These are phyloP conservation scores for Pseudorhombus dupliciocellatus DNA, from an alignment of 2,113 vertebrate genomes.

Conservation along the genomic window DNA sequence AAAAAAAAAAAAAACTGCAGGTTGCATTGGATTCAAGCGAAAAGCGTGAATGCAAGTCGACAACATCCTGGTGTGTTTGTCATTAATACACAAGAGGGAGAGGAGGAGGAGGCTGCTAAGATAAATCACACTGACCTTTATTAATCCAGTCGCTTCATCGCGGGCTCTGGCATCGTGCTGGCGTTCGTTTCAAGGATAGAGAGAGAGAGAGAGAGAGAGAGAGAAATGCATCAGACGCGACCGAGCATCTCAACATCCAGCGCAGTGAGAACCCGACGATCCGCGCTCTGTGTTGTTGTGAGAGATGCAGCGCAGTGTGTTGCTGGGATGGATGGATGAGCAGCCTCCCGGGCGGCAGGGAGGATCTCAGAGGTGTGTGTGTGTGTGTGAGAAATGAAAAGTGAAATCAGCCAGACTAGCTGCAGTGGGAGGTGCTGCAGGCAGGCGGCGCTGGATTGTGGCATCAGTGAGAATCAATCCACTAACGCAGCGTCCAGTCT, in stretches of 20 bases:
- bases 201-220: conserved; percentile 1
- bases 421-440: conserved; percentile 15
- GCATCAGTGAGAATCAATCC: conserved; percentile 10
- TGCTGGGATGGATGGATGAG: conserved; percentile 35
- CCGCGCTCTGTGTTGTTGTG: too few species aligned
- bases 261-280: too few species aligned
- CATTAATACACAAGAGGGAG: too few species aligned
- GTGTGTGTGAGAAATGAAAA: conserved; percentile 50
- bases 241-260: background rate
- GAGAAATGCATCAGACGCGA: conserved; percentile 6
- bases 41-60: background rate
- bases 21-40: background rate
- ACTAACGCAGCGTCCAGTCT: background rate
- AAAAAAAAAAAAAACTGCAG: background rate
- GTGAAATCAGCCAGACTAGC: conserved; percentile 60
- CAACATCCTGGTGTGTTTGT: too few species aligned
- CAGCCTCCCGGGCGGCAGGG: conserved; percentile 53
- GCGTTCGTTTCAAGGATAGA: conserved; percentile 25
- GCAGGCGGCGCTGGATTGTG: background rate
- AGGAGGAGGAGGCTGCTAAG: too few species aligned
- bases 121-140: conserved; percentile 50
- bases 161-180: conserved; percentile 40
- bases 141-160: conserved; percentile 31
- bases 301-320: conserved; percentile 36
- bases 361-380: conserved; percentile 26